phyloP scores from a whole-genome alignment of 2,113 vertebrate genomes.

The Orthochromis indermauri region DNA sequence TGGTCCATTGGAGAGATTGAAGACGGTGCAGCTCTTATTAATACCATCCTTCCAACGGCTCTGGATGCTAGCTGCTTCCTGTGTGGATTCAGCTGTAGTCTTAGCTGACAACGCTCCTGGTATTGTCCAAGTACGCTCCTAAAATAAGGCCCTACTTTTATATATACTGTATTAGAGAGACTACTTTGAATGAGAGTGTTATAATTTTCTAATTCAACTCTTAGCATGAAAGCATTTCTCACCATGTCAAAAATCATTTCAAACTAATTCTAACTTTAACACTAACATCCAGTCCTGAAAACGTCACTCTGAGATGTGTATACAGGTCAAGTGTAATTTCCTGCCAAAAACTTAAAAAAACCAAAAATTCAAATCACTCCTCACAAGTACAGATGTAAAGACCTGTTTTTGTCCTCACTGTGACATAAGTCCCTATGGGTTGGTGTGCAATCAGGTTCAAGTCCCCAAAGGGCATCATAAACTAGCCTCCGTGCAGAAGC shows the following conservation, averaged over 20 bases:
- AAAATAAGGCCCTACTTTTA: background rate
- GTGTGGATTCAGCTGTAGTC: background rate
- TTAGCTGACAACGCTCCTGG: background rate
- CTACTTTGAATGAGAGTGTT: background rate
- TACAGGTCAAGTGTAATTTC: background rate
- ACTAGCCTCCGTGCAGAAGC: background rate
- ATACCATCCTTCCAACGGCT: background rate
- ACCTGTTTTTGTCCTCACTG: background rate
- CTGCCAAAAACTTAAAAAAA: background rate
- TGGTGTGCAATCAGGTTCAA: background rate
- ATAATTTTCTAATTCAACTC: background rate
- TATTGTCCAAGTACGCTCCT: background rate
- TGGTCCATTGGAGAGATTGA: background rate
- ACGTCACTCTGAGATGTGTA: background rate
- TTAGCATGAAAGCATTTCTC: background rate
- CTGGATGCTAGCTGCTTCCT: background rate
- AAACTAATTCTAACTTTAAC: background rate
- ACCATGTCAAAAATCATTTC: background rate
- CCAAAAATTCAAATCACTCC: background rate
- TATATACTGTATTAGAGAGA: background rate
- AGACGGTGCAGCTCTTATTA: background rate
- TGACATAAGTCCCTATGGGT: background rate
- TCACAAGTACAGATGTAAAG: background rate
- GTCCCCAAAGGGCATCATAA: background rate
- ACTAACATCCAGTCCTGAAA: background rate